Base-by-base conservation (phyloP, 2,797 vertebrate genomes). In the Lepus townsendii region DNA sequence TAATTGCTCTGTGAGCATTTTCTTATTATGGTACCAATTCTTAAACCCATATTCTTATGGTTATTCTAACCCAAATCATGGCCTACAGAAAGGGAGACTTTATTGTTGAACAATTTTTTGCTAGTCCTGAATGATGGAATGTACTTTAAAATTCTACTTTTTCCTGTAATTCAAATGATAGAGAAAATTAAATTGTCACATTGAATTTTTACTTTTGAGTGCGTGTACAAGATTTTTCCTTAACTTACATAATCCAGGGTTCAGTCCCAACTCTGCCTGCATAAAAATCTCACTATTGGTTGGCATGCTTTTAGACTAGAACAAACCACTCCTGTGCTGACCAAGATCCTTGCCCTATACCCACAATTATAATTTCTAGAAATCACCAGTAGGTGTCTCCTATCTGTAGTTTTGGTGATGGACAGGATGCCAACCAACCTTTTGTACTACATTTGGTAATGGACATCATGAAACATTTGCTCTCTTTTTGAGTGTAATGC, bases 71-170 rank as follows among this genome's bases (percentile, higher is more conserved):
- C 62, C 54, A 76, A 71, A 76, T 83, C 27, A 30, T 68, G 4
- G 63, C 78, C 72, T 78, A 89, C 54, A 68, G 78, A 78, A 78
- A 93, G 47, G 76, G 22, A 57, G 78, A 88, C n/a, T 72, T 90
- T 63, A 80, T 57, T 80, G n/a, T 62, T 78, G 22, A 94, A 72
- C 35, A 88, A 50, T 79, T 60, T 84, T 88, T 20, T 71, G 20
- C 72, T 90, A 57, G 17, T 72, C 24, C n/a, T 71, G 30, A 94
- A 73, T 8, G 69, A 57, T 77, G 38, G n/a, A 68, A 75, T 88
- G 19, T 35, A 65, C 88, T 92, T 95, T 83, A 60, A 83, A 96
- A 57, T 93, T n/a, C 19, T 78, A 54, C 12, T 85, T 92, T 93
- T 82, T 22, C 30, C 38, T 93, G 80, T 71, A 87, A 66, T 80